Evolutionary conservation across 2,888 invertebrate genomes (phyloP), one percentile per base, ranked within the genome.

Genomic region (Seira musarum): DNA sequence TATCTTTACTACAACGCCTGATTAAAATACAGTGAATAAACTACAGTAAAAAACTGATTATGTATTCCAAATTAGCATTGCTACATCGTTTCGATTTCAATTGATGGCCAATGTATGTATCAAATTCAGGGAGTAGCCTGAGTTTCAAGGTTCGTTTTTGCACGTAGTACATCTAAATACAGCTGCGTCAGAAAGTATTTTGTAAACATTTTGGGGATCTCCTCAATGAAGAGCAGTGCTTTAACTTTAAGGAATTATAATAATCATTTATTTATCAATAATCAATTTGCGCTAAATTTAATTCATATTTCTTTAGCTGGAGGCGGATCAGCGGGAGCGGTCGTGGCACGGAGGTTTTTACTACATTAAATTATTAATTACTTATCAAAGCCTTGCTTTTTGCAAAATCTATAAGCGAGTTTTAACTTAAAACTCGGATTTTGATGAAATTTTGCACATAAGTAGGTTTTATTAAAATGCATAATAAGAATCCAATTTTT

Each of bases 251-350:
- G 13, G 13, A 46, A 46, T 13, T 6, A 46, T 46, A 13, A 46
- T 46, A 10, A 46, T 46, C 6, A 46, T 46, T 46, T 10, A 46
- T 10, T 46, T 46, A 13, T 13, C 46, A 13, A 13, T 10, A 57
- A 57, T 19, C 13, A 5, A 13, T 57, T 57, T 57, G 17, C 13
- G 13, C n/a, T 57, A 19, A 57, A 5, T 57, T 13, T 57, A 13
- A 13, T 13, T 10, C 6, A 46, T 10, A 10, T 17, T 57, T 17
- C 49, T 65, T 15, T 25, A 83, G 83, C 82, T 57, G 81, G 82
- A 30, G 76, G 67, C 15, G 84, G 84, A 8, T 78, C 78, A 1
- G 84, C 82, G 8, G 84, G 84, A 0, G 60, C 82, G 1, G 84
- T 84, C 0, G 79, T 84, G 0, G 82, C 73, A 1, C 75, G 74